Evolutionary conservation across 1,140 invertebrate genomes (phyloP), one percentile per base, ranked within the genome.

Genomic region (Sminthurinus signatus): DNA sequence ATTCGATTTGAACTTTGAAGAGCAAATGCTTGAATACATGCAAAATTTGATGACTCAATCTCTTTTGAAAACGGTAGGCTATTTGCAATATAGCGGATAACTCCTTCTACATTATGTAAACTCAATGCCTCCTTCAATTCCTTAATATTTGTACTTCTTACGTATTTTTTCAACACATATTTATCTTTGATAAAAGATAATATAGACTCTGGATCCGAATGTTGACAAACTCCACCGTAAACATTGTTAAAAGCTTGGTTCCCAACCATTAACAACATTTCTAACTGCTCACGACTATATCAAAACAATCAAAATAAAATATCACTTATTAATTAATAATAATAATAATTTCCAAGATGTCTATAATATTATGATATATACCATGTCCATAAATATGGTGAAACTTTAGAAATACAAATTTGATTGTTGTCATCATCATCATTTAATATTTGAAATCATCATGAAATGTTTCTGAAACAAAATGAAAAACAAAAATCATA

Each of bases 221-320:
- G 28, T n/a, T 29, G 25, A 10, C 29, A 56, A 28, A 56, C 39
- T 5, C 54, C 54, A 36, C 54, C 54, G 27, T 56, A 56, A 19
- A 56, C 54, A 17, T 56, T 56, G 54, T 56, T 56, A 23, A 56
- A 56, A 5, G 36, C 12, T 39, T 56, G 54, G 36, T 56, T 56
- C n/a, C 54, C 54, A 10, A 56, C 54, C 5, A 56, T 5, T 8
- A 56, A 23, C 14, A 56, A 23, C 54, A 56, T 56, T 39, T 56
- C 54, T 19, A 56, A 31, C 23, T 56, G 54, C 8, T 56, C 54
- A 14, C 21, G 8, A 39, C 29, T 56, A 39, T n/a, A n/a, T n/a
- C n/a, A n/a, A n/a, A n/a, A n/a, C n/a, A n/a, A n/a, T n/a, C n/a
- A n/a, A n/a, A n/a, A n/a, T n/a, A n/a, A n/a, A n/a, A n/a, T n/a